phyloP scores from a whole-genome alignment of 2,113 vertebrate genomes.

The Cyanoderma ruficeps region DNA sequence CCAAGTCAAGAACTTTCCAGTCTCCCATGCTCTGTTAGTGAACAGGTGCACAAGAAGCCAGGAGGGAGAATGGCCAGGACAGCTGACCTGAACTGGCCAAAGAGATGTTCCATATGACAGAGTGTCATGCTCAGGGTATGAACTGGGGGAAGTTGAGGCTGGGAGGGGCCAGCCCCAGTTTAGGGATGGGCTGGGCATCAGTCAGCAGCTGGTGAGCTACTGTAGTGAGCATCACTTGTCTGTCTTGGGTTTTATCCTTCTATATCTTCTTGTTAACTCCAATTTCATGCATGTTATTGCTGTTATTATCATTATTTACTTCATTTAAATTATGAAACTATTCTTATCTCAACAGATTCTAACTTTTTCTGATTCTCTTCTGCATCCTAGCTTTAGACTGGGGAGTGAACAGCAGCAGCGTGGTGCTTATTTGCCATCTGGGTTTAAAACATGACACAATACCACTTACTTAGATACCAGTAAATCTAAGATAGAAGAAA shows the following conservation, averaged over 20 bases:
- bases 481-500: background rate
- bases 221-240: background rate
- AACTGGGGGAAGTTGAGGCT: background rate
- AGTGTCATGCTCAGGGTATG: background rate
- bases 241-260: background rate
- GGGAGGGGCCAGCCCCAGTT: background rate
- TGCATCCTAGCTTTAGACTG: background rate
- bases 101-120: fast-evolving
- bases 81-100: background rate
- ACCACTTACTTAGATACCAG: background rate
- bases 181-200: background rate
- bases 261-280: background rate
- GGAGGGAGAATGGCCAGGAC: background rate
- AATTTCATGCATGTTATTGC: background rate
- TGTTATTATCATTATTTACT: background rate
- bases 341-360: background rate
- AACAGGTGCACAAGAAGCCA: background rate
- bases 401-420: fast-evolving
- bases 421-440: background rate
- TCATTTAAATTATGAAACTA: background rate
- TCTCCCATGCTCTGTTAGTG: background rate
- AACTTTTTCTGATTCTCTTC: background rate
- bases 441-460: background rate
- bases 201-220: background rate
- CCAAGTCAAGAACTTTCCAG: background rate